A percentile compares a stretch with the other conserved stretches of the same genome.
These are phyloP conservation scores for Drosophila neutralis DNA, from an alignment of 2,888 invertebrate species.

Conservation along the genomic window DNA sequence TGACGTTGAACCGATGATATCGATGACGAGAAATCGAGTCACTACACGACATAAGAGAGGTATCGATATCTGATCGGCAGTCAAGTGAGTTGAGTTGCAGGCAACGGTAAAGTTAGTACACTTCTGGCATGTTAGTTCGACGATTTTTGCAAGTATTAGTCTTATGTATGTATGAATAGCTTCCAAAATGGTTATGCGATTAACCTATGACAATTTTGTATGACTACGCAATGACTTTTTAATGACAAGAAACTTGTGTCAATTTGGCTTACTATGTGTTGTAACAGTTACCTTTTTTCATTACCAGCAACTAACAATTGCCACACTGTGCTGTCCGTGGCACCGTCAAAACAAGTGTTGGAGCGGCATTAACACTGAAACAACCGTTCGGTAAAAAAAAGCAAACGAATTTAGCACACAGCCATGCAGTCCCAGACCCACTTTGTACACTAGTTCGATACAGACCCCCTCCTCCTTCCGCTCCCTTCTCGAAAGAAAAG, in stretches of 20 bases:
- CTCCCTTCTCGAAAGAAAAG: conserved; percentile 46
- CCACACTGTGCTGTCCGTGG: conserved; percentile 51
- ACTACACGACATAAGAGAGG: too few species aligned
- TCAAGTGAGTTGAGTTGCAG: too few species aligned
- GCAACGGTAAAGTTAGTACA: background rate
- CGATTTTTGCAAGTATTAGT: background rate
- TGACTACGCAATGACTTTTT: too few species aligned
- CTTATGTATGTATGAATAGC: background rate
- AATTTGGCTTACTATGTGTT: background rate
- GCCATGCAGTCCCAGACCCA: conserved; percentile 54
- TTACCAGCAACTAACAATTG: background rate
- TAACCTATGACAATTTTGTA: background rate
- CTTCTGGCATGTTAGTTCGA: background rate
- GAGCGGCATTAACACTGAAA: conserved; percentile 67
- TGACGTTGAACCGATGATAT: too few species aligned
- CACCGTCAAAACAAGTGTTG: conserved; percentile 66
- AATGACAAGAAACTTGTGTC: background rate
- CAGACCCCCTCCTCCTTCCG: background rate
- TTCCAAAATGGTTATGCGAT: background rate
- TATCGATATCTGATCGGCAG: too few species aligned
- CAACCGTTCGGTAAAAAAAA: conserved; percentile 41
- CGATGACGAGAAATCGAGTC: too few species aligned
- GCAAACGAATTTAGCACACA: conserved; percentile 63
- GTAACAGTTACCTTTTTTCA: background rate
- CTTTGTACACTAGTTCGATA: conserved; percentile 31